phyloP scores from a whole-genome alignment of 2,797 vertebrate species.

The Enteromius radiatus region DNA sequence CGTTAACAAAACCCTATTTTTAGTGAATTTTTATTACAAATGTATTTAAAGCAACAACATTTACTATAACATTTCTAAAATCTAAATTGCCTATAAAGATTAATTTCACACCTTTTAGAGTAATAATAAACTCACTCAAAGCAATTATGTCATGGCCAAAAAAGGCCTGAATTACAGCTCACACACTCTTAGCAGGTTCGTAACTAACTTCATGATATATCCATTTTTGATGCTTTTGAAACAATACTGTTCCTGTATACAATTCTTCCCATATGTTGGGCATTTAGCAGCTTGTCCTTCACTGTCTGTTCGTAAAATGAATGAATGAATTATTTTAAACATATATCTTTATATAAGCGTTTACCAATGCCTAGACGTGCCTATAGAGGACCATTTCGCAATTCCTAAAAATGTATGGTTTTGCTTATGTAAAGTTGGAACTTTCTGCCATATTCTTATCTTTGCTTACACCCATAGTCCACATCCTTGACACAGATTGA shows the following conservation, averaged over 20 bases:
- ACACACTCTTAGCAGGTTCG: neutral
- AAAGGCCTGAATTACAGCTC: neutral
- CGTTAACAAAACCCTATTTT: neutral
- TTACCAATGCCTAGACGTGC: neutral
- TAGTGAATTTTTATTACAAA: neutral
- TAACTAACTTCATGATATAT: neutral
- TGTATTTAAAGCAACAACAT: neutral
- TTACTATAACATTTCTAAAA: neutral
- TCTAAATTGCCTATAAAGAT: neutral
- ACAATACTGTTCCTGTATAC: neutral
- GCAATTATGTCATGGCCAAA: neutral
- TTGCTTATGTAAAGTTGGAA: neutral
- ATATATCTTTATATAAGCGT: neutral
- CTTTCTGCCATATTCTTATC: neutral
- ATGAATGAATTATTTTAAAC: neutral
- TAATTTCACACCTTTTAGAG: neutral
- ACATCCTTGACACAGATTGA: slow-evolving; percentile 20
- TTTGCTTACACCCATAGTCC: neutral
- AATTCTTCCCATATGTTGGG: neutral
- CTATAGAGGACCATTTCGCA: neutral
- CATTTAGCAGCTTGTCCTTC: neutral
- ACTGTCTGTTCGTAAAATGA: neutral
- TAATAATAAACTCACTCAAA: neutral
- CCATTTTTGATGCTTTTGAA: neutral
- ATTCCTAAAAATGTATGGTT: neutral